Conservation (phyloP, 2,888 invertebrate genomes). For the Selenia dentaria region DNA sequence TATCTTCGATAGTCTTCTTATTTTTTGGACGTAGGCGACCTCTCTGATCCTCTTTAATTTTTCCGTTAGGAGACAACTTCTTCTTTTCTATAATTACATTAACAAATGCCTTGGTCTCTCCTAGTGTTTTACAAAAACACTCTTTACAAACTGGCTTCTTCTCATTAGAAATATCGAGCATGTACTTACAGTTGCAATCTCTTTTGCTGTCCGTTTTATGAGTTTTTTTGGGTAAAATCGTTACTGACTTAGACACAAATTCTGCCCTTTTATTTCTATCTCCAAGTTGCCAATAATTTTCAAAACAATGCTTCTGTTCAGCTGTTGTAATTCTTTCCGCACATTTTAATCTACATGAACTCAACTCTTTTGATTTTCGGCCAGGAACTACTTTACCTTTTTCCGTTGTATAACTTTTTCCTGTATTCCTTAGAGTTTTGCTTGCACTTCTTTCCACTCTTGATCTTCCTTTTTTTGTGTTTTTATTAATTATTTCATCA, state of each 20-base stretch:
- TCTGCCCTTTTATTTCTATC: background rate
- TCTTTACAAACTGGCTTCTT: conserved; percentile 5
- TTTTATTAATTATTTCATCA: background rate
- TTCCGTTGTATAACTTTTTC: too few species aligned
- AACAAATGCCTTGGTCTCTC: conserved; percentile 7
- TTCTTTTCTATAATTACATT: conserved; percentile 5
- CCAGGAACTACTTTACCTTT: background rate
- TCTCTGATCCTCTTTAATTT: conserved; percentile 9
- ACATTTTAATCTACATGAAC: background rate
- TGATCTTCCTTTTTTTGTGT: background rate
- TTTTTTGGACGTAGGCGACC: conserved; percentile 16
- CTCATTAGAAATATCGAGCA: conserved; percentile 4
- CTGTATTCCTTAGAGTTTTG: too few species aligned
- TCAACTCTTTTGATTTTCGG: background rate
- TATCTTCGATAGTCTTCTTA: conserved; percentile 15
- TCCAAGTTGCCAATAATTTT: background rate
- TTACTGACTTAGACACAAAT: background rate
- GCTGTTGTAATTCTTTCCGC: background rate
- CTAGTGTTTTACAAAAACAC: conserved; percentile 1
- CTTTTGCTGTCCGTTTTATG: background rate
- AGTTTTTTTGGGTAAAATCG: conserved; percentile 1
- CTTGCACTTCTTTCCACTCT: background rate
- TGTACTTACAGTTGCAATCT: conserved; percentile 2
- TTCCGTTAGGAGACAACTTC: conserved; percentile 4
- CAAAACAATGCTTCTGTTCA: background rate